Percentiles rank a stretch among this genome's conserved stretches.
Evolutionary conservation across 2,113 vertebrate genomes (phyloP).

Genomic region (Alaudala cheleensis): DNA sequence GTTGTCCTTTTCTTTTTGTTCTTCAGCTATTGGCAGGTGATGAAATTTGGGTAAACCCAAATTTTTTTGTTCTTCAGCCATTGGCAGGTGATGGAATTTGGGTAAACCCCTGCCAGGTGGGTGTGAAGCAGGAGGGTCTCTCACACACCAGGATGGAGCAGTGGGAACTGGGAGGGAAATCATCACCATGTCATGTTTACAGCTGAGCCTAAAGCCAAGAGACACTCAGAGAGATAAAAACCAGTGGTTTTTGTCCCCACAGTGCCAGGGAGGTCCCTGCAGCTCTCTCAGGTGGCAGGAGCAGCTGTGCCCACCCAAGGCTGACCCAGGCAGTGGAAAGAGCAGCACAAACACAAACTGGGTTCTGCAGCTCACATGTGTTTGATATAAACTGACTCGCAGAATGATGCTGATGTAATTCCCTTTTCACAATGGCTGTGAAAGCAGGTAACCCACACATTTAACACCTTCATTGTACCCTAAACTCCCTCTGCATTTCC

Average conservation of each 20-base stretch:
- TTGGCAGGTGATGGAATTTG: background rate
- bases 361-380: background rate
- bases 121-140: background rate
- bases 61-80: too few relatives aligned
- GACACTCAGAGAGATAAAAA: background rate
- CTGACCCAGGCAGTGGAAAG: background rate
- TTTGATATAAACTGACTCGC: background rate
- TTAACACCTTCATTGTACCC: background rate
- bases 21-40: background rate
- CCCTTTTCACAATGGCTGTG: background rate
- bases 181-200: too few relatives aligned
- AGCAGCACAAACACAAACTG: background rate
- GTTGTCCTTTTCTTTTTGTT: background rate
- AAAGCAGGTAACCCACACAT: background rate
- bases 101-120: too few relatives aligned
- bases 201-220: background rate
- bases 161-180: background rate
- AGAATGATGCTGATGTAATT: background rate
- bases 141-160: background rate
- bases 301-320: background rate
- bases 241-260: background rate
- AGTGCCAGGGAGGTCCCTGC: background rate
- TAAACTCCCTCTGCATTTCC: background rate
- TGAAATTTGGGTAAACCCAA: background rate
- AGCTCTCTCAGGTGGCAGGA: background rate